Conservation (phyloP, 2,113 vertebrate genomes). For the Ornithorhynchus anatinus region DNA sequence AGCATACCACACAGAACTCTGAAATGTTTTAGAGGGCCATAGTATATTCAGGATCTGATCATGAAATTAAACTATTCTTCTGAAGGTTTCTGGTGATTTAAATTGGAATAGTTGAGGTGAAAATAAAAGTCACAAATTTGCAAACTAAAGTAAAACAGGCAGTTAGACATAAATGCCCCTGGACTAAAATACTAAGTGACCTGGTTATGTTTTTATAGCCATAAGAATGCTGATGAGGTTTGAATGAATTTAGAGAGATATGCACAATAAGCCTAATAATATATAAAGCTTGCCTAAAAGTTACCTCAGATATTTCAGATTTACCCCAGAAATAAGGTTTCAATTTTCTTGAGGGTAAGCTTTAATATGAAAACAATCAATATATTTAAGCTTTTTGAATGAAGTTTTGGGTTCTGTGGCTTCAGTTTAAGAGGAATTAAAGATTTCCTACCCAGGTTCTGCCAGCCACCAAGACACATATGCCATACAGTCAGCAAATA, state of each 20-base stretch:
- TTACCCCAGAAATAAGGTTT: neutral
- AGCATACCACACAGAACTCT: constrained; percentile 51
- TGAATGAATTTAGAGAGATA: neutral
- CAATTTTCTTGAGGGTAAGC: neutral
- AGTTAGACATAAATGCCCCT: neutral
- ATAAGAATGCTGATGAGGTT: neutral
- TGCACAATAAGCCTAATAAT: neutral
- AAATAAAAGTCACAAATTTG: neutral
- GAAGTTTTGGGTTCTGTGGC: neutral
- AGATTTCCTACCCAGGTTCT: neutral
- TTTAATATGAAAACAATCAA: constrained; percentile 8
- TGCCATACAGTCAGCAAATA: neutral
- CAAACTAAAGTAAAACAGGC: constrained; percentile 12
- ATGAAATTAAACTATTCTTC: too few species aligned
- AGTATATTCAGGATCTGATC: constrained; percentile 31
- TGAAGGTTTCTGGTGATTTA: neutral
- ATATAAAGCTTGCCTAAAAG: neutral
- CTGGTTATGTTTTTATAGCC: neutral
- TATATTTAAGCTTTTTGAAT: neutral
- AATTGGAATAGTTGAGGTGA: neutral
- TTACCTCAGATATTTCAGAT: neutral
- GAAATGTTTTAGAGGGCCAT: constrained; percentile 56
- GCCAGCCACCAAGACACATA: neutral
- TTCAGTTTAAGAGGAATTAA: neutral
- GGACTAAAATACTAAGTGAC: neutral